Base-by-base conservation (phyloP, 2,797 vertebrate species). In the Mycteria americana region DNA sequence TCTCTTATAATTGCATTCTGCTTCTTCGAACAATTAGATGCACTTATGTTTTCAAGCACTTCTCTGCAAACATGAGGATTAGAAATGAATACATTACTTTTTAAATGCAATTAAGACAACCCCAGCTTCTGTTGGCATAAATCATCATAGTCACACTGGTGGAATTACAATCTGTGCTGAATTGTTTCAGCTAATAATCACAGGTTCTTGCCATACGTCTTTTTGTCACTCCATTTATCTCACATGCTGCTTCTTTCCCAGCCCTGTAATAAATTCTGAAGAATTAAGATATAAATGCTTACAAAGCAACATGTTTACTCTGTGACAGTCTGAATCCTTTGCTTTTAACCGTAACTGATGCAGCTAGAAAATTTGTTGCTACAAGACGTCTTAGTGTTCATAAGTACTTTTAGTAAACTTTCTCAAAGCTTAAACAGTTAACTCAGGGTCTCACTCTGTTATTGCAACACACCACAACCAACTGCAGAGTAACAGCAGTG, bases 81-180 rank as follows among this genome's bases (percentile, higher is more conserved):
- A 60, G 77, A 93, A 95, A 93, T 67, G 4, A 91, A 92, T 89
- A 62, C 13, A 79, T 93, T 62, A 45, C 27, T 75, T 94, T 88
- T 74, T 33, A 91, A 92, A 89, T 57, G 45, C 68, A 91, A 89
- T 94, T 93, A 95, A 76, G 72, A 83, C n/a, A 84, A 56, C 50
- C 7, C 45, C 63, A 92, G 63, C 41, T 87, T 90, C 76, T 79
- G 28, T 0, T 85, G 64, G n/a, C 64, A 85, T 79, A 82, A 78
- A 81, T 90, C 69, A 81, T 8, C 24, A 25, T 6, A 72, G 64
- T 78, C 69, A 62, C 31, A 45, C 35, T 53, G n/a, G 7, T 78
- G 43, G 79, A 94, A 86, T 78, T 69, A 31, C 43, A 54, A 30
- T 24, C 10, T 72, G 5, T 56, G 39, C 31, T 54, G 63, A 92